Evolutionary conservation across 2,113 vertebrate genomes (phyloP).

Genomic region (Hippolais icterina): DNA sequence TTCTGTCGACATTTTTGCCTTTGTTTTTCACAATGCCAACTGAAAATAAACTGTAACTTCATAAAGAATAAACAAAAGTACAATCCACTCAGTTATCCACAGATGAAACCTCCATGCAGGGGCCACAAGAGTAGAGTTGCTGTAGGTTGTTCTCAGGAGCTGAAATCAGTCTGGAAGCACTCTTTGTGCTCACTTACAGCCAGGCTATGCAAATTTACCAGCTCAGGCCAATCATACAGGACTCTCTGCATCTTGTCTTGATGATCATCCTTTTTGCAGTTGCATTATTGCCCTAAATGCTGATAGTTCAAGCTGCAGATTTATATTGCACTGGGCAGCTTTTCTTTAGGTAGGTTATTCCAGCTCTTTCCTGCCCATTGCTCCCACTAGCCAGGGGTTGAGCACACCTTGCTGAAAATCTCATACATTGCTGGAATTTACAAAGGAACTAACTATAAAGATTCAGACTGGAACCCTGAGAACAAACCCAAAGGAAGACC

Average conservation of each 20-base stretch:
- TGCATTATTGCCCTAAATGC: background rate
- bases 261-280: background rate
- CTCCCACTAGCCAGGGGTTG: background rate
- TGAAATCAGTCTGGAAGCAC: background rate
- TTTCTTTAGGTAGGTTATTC: background rate
- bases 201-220: background rate
- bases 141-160: background rate
- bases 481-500: background rate
- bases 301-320: background rate
- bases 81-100: background rate
- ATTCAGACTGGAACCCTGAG: background rate
- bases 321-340: rapidly evolving
- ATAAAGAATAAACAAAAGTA: background rate
- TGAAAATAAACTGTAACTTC: background rate
- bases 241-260: background rate
- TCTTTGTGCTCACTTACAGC: background rate
- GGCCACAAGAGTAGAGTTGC: background rate
- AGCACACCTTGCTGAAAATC: background rate
- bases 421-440: background rate
- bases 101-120: background rate
- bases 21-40: background rate
- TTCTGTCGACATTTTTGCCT: background rate
- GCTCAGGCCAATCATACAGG: background rate
- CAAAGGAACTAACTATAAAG: background rate
- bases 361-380: background rate